phyloP scores from a whole-genome alignment of 2,113 vertebrate genomes.

The Dolichotis patagonum region DNA sequence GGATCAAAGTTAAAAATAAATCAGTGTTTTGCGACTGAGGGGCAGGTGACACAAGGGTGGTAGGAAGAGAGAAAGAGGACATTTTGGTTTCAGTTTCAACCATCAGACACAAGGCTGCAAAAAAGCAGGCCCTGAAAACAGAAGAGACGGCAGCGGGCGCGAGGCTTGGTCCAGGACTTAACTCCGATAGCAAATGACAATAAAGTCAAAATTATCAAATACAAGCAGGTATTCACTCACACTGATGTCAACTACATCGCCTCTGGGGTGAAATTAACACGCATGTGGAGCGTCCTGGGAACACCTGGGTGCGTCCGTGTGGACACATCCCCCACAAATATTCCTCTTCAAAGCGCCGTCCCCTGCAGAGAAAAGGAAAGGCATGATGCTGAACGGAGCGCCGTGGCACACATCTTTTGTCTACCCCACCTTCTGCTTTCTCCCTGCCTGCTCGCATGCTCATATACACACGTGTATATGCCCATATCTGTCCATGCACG shows the following conservation, averaged over 20 bases:
- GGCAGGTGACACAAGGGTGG: not conserved
- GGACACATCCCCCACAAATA: fast-evolving
- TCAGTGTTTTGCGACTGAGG: not conserved
- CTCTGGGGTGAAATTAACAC: fast-evolving
- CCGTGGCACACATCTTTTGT: slow-evolving; percentile 46
- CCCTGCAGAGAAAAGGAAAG: slow-evolving; percentile 56
- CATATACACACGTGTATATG: not conserved
- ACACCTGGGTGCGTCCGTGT: fast-evolving
- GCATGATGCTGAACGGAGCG: slow-evolving; percentile 56
- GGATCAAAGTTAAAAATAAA: slow-evolving; percentile 69
- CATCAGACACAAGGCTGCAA: fast-evolving
- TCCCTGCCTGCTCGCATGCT: not conserved
- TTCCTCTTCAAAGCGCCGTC: not conserved
- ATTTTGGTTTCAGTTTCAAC: not conserved
- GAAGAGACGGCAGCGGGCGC: not conserved
- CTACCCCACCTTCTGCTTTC: slow-evolving; percentile 41
- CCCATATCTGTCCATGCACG: not conserved
- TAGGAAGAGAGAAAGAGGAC: not conserved
- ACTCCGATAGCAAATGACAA: not conserved
- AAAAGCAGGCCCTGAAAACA: not conserved
- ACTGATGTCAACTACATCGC: fast-evolving
- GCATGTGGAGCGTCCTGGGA: fast-evolving
- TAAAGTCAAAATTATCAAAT: slow-evolving; percentile 47
- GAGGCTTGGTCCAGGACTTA: slow-evolving; percentile 30
- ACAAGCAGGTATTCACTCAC: fast-evolving